A percentile compares a stretch with the other conserved stretches of the same genome.
These are phyloP conservation scores for Chloebia gouldiae DNA, from an alignment of 2,113 vertebrate species.

Conservation along the genomic window DNA sequence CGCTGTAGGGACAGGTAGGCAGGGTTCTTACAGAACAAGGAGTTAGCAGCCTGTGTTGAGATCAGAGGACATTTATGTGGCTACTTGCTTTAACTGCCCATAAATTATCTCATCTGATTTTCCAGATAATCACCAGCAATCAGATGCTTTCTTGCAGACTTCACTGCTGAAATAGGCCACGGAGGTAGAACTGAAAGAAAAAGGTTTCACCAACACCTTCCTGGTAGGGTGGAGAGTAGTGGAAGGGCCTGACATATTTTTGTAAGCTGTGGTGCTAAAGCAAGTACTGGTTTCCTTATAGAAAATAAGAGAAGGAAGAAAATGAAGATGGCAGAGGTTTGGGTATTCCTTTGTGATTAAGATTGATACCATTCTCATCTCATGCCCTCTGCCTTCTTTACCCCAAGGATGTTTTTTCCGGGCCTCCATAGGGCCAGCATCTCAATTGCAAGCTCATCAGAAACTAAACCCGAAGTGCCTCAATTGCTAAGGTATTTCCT, in stretches of 20 bases:
- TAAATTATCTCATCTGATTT: neutral
- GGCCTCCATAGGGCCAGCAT: neutral
- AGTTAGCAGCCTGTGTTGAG: neutral
- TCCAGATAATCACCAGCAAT: neutral
- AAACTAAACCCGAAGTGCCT: neutral
- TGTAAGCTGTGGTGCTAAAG: neutral
- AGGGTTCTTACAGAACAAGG: neutral
- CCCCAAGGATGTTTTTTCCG: neutral
- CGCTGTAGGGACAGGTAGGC: neutral
- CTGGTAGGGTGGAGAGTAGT: neutral
- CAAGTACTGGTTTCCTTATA: neutral
- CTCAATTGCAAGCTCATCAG: neutral
- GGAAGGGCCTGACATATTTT: neutral
- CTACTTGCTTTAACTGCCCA: neutral
- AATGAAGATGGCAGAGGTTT: neutral
- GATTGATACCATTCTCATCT: neutral
- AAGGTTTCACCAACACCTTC: neutral
- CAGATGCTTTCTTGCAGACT: neutral
- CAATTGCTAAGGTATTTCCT: neutral
- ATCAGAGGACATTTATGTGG: neutral
- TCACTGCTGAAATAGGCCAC: neutral
- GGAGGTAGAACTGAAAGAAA: neutral
- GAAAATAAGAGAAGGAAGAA: neutral
- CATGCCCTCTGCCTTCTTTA: neutral
- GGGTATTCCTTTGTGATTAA: neutral